phyloP scores from a whole-genome alignment of 2,797 vertebrate genomes.

The Chiroxiphia lanceolata region DNA sequence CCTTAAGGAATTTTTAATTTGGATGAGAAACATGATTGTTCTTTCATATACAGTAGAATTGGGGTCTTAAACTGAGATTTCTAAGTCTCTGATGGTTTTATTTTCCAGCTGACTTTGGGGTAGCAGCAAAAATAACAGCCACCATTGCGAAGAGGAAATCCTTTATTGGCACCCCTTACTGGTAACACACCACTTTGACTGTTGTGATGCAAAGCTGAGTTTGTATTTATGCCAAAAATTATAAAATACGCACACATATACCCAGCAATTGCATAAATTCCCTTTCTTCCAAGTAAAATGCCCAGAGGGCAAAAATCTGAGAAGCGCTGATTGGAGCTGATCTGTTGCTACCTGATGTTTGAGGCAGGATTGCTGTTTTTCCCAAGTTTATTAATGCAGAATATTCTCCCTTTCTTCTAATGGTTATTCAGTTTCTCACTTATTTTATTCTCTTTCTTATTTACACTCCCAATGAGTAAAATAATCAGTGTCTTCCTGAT shows the following conservation, averaged over 20 bases:
- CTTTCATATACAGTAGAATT: background rate
- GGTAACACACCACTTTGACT: slow-evolving; percentile 77
- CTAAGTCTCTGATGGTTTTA: background rate
- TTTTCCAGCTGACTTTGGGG: slow-evolving; percentile 93
- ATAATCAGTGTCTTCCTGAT: background rate
- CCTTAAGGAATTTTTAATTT: background rate
- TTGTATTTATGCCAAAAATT: background rate
- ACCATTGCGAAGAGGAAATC: slow-evolving; percentile 99
- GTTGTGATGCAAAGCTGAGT: background rate
- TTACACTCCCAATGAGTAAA: background rate
- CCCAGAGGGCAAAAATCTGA: background rate
- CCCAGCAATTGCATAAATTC: background rate
- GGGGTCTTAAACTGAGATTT: background rate
- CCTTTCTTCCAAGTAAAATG: background rate
- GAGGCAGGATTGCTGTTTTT: background rate
- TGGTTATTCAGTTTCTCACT: background rate
- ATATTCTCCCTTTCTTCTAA: background rate
- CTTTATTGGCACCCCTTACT: slow-evolving; percentile 98
- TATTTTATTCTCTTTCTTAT: background rate
- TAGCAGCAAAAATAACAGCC: slow-evolving; percentile 98
- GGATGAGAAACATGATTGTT: background rate
- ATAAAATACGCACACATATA: background rate
- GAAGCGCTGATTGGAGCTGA: background rate
- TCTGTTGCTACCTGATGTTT: background rate
- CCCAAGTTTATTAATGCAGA: background rate